Base-by-base conservation (phyloP, 2,888 invertebrate species). In the Dynastes tityus region DNA sequence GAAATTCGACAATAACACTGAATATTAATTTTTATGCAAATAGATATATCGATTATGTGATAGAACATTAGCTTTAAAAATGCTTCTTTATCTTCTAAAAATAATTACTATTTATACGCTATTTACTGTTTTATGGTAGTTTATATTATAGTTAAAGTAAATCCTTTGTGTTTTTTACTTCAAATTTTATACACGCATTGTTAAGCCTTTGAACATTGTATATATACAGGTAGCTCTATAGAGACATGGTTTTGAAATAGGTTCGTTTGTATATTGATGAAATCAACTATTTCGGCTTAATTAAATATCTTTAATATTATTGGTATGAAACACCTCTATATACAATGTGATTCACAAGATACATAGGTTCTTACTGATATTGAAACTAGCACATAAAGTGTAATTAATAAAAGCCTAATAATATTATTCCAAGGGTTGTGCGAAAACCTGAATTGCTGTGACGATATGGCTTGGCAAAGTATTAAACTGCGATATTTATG, bases 261-360 rank as follows among this genome's bases (percentile, higher is more conserved):
- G 9, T 16, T n/a, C 16, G 51, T 32, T 32, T 32, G 5, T 13
- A 64, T n/a, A n/a, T n/a, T 37, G n/a, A 0, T 29, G 32, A 64
- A 29, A 29, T n/a, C 64, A 29, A 27, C 27, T 16, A 40, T 5
- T 67, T 67, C 67, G 5, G 16, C 6, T 45, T 40, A 22, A 29
- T 45, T 67, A 45, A 67, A 61, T 61, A 61, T 29, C 61, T 22
- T 67, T 67, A 67, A 45, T 29, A 8, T 45, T 45, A 55, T 55
- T 16, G 32, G 16, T 71, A 53, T n/a, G 37, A n/a, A 55, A 71
- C 55, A 71, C 71, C 55, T 71, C 55, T 71, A 32, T 71, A 55
- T 71, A 71, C 71, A 55, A 71, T 71, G 71, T 71, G 71, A 55
- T 71, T 71, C 32, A 53, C 71, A 55, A 55, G 55, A 22, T 55